These are phyloP conservation scores for Ophion costatus DNA, from an alignment of 2,888 invertebrate genomes.

Conservation along the genomic window DNA sequence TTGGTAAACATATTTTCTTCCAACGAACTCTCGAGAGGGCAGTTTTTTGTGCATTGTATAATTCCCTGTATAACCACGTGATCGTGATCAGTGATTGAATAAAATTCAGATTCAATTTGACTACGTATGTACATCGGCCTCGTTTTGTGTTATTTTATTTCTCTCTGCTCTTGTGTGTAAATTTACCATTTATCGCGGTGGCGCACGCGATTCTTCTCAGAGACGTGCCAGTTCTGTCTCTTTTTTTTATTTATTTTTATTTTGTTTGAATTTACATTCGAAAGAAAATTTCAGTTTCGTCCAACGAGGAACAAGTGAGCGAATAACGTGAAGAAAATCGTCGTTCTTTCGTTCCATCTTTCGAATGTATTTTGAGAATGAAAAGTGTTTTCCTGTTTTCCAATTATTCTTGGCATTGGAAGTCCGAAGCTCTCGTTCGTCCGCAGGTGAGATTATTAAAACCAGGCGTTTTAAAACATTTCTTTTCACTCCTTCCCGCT, in stretches of 20 bases:
- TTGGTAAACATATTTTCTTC: constrained; percentile 79
- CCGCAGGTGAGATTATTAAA: constrained; percentile 56
- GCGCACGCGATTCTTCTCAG: constrained; percentile 33
- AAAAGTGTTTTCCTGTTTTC: constrained; percentile 25
- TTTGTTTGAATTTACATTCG: neutral
- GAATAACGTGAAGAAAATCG: neutral
- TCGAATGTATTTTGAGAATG: constrained; percentile 3
- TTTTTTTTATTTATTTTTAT: neutral
- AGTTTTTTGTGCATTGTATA: constrained; percentile 80
- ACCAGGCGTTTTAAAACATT: constrained; percentile 19
- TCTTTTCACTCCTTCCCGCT: constrained; percentile 12
- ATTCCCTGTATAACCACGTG: constrained; percentile 80
- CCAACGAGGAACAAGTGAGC: neutral
- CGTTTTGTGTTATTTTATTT: constrained; percentile 79
- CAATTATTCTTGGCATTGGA: constrained; percentile 68
- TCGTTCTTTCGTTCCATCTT: neutral
- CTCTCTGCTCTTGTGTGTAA: constrained; percentile 70
- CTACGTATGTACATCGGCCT: constrained; percentile 75
- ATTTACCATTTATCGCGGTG: constrained; percentile 70
- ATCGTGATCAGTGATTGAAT: constrained; percentile 81
- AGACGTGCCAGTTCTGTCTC: neutral
- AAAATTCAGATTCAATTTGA: constrained; percentile 82
- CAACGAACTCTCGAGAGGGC: constrained; percentile 76
- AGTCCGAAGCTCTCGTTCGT: constrained; percentile 60
- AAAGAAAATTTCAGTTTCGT: constrained; percentile 5